Evolutionary conservation across 2,113 vertebrate species (phyloP).

Genomic region (Amblyornis subalaris): DNA sequence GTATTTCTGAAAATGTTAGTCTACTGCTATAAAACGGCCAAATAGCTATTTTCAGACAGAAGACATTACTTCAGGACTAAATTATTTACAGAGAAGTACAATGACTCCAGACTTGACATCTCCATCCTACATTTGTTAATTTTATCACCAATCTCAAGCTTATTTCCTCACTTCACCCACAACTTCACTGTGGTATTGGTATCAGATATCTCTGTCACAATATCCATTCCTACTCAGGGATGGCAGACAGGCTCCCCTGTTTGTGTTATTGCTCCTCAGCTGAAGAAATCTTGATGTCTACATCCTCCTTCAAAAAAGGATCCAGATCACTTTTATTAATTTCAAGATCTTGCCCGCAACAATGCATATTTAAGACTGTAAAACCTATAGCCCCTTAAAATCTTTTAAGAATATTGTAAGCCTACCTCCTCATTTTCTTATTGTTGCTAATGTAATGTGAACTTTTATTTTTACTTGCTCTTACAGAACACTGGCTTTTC

Average conservation of each 20-base stretch:
- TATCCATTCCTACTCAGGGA: not conserved
- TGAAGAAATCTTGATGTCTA: not conserved
- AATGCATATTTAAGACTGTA: not conserved
- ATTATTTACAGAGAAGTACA: not conserved
- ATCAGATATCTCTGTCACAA: not conserved
- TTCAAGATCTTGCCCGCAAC: not conserved
- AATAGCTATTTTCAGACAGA: slow-evolving; percentile 1
- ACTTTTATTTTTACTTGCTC: not conserved
- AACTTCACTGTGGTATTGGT: not conserved
- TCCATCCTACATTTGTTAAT: slow-evolving; percentile 7
- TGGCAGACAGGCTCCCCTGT: not conserved
- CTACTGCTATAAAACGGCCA: not conserved
- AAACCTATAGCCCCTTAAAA: not conserved
- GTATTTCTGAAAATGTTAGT: not conserved
- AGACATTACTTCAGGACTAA: slow-evolving; percentile 12
- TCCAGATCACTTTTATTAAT: not conserved
- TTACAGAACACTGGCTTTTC: not conserved
- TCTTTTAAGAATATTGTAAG: not conserved
- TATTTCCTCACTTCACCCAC: slow-evolving; percentile 34
- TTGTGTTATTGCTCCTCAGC: not conserved
- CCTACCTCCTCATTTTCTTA: not conserved
- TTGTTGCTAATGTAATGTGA: not conserved
- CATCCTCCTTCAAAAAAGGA: not conserved
- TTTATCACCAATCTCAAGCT: not conserved
- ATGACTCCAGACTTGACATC: not conserved